Conservation (phyloP, 2,797 vertebrate genomes). For the Apogon talboti region DNA sequence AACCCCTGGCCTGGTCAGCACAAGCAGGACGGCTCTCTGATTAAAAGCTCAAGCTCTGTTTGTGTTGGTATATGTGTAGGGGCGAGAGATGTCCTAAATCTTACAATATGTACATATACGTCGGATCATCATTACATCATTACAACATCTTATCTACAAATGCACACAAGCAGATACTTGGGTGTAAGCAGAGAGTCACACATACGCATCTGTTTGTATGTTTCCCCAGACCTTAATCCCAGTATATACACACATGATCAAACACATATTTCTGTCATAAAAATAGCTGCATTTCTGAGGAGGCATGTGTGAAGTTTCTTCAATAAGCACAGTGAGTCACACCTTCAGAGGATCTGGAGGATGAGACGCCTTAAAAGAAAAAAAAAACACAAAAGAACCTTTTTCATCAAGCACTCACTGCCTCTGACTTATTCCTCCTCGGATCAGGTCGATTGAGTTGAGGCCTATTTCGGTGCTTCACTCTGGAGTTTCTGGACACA, state of each 20-base stretch:
- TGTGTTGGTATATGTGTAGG: conserved; percentile 13
- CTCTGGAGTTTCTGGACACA: conserved; percentile 15
- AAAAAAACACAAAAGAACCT: conserved; percentile 16
- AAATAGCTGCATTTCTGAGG: conserved; percentile 2
- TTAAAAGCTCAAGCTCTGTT: conserved; percentile 67
- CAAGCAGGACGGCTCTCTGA: conserved; percentile 61
- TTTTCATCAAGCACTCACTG: conserved; percentile 18
- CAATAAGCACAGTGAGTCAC: conserved; percentile 19
- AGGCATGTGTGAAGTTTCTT: conserved; percentile 20
- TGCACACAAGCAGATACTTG: not conserved
- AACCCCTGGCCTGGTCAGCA: conserved; percentile 75
- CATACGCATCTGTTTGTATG: conserved; percentile 3
- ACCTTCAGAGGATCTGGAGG: conserved; percentile 30
- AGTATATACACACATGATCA: too few species aligned
- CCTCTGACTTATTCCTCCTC: conserved; percentile 15
- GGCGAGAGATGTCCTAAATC: not conserved
- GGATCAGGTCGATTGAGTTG: conserved; percentile 21
- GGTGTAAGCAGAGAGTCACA: conserved; percentile 1
- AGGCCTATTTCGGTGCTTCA: conserved; percentile 35
- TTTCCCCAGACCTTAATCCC: not conserved
- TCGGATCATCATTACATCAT: too few species aligned
- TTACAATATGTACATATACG: too few species aligned
- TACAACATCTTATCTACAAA: too few species aligned
- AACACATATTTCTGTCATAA: too few species aligned
- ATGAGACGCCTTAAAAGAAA: conserved; percentile 30